phyloP scores from a whole-genome alignment of 2,113 vertebrate genomes.

The Sciurus niger region DNA sequence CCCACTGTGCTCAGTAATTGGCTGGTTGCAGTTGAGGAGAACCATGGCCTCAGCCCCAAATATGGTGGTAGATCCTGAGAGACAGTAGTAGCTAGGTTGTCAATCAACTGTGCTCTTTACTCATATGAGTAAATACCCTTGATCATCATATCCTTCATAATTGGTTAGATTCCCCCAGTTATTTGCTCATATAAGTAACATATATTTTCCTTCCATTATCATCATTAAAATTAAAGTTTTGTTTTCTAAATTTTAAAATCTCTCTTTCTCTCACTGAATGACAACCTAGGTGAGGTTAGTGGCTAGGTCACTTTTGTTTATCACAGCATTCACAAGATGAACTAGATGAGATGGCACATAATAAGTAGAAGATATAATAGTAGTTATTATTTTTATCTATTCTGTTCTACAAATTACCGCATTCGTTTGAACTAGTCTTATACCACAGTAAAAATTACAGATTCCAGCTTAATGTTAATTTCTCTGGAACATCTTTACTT shows the following conservation, averaged over 20 bases:
- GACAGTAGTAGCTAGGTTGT: too few relatives aligned
- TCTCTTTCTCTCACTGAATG: neutral
- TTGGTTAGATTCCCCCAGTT: neutral
- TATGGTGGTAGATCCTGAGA: neutral
- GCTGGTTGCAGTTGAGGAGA: neutral
- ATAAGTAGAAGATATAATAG: neutral
- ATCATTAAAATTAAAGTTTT: neutral
- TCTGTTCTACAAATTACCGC: neutral
- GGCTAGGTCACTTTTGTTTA: neutral
- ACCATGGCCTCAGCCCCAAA: neutral
- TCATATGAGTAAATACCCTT: neutral
- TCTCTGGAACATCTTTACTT: conserved; percentile 38
- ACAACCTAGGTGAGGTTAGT: neutral
- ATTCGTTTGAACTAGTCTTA: neutral
- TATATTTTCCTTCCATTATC: conserved; percentile 12
- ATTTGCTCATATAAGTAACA: neutral
- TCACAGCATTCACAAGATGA: neutral
- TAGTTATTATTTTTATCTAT: neutral
- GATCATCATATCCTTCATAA: neutral
- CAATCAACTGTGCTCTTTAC: neutral
- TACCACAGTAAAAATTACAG: neutral
- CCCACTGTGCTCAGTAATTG: neutral
- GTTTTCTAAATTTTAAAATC: conserved; percentile 13
- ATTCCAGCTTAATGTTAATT: neutral
- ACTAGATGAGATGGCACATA: neutral